Percentiles rank a stretch among this genome's conserved stretches.
Conservation (phyloP, 2,797 vertebrate species). For the Hirundo rustica region DNA sequence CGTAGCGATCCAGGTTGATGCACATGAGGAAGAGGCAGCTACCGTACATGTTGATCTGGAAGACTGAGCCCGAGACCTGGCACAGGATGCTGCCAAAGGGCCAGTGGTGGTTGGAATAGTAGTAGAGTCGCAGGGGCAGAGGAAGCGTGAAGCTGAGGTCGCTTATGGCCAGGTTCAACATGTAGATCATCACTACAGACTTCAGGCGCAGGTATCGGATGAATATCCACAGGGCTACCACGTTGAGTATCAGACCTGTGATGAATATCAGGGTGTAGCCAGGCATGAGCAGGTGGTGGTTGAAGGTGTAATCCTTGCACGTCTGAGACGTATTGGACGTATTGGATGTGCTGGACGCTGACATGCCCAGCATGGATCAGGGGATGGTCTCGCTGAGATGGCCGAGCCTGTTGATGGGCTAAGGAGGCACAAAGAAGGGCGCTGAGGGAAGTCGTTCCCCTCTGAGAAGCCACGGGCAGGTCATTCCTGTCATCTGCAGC, state of each 20-base stretch:
- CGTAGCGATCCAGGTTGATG: conserved; percentile 79
- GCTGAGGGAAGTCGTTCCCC: neutral
- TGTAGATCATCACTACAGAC: conserved; percentile 79
- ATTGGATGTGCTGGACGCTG: neutral
- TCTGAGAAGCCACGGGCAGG: neutral
- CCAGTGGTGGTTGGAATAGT: conserved; percentile 75
- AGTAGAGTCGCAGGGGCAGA: conserved; percentile 77
- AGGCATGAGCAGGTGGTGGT: conserved; percentile 72
- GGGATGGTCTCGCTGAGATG: neutral
- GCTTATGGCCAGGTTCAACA: conserved; percentile 78
- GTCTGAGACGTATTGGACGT: neutral
- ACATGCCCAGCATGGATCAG: conserved; percentile 16
- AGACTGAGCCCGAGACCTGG: conserved; percentile 77
- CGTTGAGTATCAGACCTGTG: conserved; percentile 72
- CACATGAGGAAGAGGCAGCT: conserved; percentile 82
- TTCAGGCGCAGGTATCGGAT: conserved; percentile 72
- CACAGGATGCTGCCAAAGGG: conserved; percentile 72
- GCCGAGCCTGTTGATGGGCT: neutral
- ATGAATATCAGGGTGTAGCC: conserved; percentile 74
- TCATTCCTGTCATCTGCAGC: neutral
- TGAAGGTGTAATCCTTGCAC: conserved; percentile 68
- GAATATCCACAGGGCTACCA: conserved; percentile 77
- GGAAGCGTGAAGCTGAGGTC: conserved; percentile 79
- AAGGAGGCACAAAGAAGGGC: neutral
- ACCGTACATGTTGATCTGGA: conserved; percentile 84